A percentile compares a stretch with the other conserved stretches of the same genome.
Conservation (phyloP, 2,888 invertebrate species). For the Hesperia comma region DNA sequence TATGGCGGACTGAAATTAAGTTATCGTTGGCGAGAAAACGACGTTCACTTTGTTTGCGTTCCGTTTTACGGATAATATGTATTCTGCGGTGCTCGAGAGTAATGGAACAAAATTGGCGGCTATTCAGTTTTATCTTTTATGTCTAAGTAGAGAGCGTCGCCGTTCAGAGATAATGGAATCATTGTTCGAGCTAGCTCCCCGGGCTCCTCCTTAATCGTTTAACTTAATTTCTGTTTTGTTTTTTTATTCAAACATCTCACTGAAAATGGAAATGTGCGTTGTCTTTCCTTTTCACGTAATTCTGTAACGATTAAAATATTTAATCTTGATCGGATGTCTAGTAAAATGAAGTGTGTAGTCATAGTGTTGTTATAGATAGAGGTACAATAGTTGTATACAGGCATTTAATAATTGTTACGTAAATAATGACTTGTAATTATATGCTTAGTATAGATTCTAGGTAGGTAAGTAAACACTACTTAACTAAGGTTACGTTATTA, state of each 20-base stretch:
- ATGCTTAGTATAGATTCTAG: no score
- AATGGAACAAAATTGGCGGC: constrained; percentile 81
- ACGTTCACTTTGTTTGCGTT: constrained; percentile 83
- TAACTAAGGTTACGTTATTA: no score
- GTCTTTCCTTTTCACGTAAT: constrained; percentile 39
- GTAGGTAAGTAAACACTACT: no score
- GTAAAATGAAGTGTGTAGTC: no score
- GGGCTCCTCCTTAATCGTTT: constrained; percentile 78
- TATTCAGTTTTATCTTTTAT: constrained; percentile 78
- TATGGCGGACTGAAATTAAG: constrained; percentile 84
- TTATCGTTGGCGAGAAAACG: constrained; percentile 81
- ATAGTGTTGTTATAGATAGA: no score
- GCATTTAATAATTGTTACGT: no score
- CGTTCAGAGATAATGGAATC: constrained; percentile 74
- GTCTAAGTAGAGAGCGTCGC: constrained; percentile 60
- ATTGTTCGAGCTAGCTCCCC: constrained; percentile 71
- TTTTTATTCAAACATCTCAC: constrained; percentile 55
- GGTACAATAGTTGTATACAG: no score
- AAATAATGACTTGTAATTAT: no score
- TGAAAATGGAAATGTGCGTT: constrained; percentile 45
- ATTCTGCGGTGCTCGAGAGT: constrained; percentile 73
- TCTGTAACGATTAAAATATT: constrained; percentile 7
- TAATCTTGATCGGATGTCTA: no score
- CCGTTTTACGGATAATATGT: constrained; percentile 82
- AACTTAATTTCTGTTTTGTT: constrained; percentile 70